These are phyloP conservation scores for Scaeva pyrastri DNA, from an alignment of 2,888 invertebrate species.

Conservation along the genomic window DNA sequence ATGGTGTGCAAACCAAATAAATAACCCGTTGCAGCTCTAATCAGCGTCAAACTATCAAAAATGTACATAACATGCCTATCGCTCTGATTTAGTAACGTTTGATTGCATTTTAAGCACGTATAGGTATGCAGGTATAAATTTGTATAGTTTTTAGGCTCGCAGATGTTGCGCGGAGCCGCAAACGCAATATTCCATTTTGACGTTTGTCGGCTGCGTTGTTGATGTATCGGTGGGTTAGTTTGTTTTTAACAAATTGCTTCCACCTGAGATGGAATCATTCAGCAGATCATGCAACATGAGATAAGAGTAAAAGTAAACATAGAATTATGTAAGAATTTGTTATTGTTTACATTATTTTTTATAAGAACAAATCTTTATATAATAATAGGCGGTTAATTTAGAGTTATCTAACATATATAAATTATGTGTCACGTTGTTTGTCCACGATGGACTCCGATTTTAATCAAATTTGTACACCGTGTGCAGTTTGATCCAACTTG, in stretches of 20 bases:
- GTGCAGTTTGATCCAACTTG: too few relatives aligned
- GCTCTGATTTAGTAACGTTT: constrained; percentile 57
- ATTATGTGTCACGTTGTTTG: too few relatives aligned
- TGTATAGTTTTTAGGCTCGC: constrained; percentile 14
- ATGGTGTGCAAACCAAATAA: constrained; percentile 57
- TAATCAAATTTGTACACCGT: too few relatives aligned
- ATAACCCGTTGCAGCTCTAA: constrained; percentile 44
- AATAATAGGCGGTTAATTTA: too few relatives aligned
- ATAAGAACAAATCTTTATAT: not conserved
- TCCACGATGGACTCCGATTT: too few relatives aligned
- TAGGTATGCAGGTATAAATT: not conserved
- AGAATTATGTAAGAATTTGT: not conserved
- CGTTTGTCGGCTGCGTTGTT: not conserved
- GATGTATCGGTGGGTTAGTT: constrained; percentile 34
- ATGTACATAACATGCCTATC: constrained; percentile 41
- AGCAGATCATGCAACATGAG: constrained; percentile 13
- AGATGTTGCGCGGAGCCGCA: constrained; percentile 5
- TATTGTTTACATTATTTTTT: not conserved
- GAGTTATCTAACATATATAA: too few relatives aligned
- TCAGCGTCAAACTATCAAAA: constrained; percentile 57
- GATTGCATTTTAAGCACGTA: constrained; percentile 46
- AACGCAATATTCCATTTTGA: constrained; percentile 37
- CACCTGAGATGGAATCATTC: constrained; percentile 18
- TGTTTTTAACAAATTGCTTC: constrained; percentile 17
- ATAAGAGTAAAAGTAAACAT: constrained; percentile 1